These are phyloP conservation scores for Eulemur macaco DNA, from an alignment of 2,113 vertebrate species.

Conservation along the genomic window DNA sequence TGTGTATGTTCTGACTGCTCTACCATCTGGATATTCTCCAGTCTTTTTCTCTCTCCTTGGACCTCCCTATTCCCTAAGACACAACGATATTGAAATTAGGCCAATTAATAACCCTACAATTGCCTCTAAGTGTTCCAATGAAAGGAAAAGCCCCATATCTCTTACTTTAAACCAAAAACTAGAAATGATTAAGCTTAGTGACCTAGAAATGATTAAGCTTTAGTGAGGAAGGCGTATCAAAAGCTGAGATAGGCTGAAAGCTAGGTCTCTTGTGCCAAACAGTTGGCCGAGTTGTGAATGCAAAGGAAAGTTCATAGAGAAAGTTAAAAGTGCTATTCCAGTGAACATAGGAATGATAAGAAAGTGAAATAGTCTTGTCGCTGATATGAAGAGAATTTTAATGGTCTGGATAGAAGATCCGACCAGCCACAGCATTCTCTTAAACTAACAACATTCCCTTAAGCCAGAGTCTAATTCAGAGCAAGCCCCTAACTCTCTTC, in stretches of 20 bases:
- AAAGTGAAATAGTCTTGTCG: not conserved
- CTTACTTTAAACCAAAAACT: not conserved
- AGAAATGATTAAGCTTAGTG: not conserved
- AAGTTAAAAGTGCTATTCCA: not conserved
- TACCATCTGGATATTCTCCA: not conserved
- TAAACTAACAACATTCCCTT: not conserved
- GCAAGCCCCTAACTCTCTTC: not conserved
- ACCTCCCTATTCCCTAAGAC: not conserved
- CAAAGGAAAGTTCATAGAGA: not conserved
- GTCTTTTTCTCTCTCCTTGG: not conserved
- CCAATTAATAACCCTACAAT: not conserved
- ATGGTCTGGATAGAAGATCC: not conserved
- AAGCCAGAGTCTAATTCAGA: not conserved
- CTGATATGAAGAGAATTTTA: not conserved
- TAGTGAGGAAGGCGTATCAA: not conserved
- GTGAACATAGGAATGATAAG: not conserved
- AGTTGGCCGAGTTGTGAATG: not conserved
- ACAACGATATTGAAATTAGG: not conserved
- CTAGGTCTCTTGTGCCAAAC: not conserved
- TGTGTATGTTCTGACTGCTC: not conserved
- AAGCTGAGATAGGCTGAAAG: not conserved
- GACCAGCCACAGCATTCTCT: not conserved
- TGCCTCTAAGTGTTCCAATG: not conserved
- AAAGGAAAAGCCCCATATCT: not conserved
- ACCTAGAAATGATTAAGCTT: not conserved